A percentile compares a stretch with the other conserved stretches of the same genome.
Evolutionary conservation across 2,888 invertebrate species (phyloP).

Genomic region (Miltochrista miniata): DNA sequence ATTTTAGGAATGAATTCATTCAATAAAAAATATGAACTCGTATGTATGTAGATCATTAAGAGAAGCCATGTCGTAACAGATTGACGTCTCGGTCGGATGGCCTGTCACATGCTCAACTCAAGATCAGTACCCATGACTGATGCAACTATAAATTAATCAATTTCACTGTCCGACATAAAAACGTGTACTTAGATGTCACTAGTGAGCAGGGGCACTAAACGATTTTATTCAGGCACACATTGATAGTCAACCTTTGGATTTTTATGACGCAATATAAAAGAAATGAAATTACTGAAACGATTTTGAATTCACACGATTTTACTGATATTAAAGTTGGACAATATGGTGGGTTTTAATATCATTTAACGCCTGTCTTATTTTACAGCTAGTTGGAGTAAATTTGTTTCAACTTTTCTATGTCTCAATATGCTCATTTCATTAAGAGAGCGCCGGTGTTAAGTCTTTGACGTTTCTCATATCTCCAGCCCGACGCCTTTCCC

Average conservation of each 20-base stretch:
- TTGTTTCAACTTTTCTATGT: no score
- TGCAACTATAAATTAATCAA: constrained; percentile 43
- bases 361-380: not conserved
- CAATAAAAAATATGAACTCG: not conserved
- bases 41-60: constrained; percentile 27
- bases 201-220: constrained; percentile 12
- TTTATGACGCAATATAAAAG: not conserved
- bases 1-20: not conserved
- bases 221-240: not conserved
- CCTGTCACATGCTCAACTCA: constrained; percentile 32
- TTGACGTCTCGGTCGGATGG: constrained; percentile 34
- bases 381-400: no score
- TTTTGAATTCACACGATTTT: not conserved
- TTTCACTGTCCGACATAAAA: constrained; percentile 36
- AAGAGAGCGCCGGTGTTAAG: no score
- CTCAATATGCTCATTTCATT: no score
- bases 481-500: no score
- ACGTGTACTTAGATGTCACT: constrained; percentile 35
- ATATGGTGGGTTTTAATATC: not conserved
- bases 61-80: constrained; percentile 31
- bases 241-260: not conserved
- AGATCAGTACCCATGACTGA: constrained; percentile 37
- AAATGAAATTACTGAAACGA: not conserved
- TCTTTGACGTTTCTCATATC: no score
- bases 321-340: not conserved